phyloP scores from a whole-genome alignment of 2,113 vertebrate species.

The Girardinichthys multiradiatus region DNA sequence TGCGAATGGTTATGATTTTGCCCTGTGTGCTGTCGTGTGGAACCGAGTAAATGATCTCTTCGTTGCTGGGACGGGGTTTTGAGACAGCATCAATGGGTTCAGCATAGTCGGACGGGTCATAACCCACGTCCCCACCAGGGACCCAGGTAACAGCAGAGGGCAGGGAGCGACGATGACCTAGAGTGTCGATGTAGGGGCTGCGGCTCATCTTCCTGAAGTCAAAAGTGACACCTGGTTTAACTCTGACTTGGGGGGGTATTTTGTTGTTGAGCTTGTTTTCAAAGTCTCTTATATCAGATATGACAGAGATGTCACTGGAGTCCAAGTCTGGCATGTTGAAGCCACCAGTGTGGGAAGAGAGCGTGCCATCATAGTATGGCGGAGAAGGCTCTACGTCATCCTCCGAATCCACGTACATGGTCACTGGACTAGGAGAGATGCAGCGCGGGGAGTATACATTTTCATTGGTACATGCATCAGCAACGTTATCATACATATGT shows the following conservation, averaged over 20 bases:
- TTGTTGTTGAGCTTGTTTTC: conserved; percentile 94
- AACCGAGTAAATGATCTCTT: conserved; percentile 97
- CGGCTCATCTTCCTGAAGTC: conserved; percentile 88
- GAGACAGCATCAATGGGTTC: conserved; percentile 94
- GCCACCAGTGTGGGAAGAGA: conserved; percentile 84
- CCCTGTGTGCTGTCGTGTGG: conserved; percentile 98
- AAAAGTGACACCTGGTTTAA: conserved; percentile 91
- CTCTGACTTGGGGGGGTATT: conserved; percentile 87
- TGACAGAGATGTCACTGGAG: conserved; percentile 87
- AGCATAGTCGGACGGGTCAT: conserved; percentile 94
- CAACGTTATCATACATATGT: conserved; percentile 92
- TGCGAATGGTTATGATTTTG: conserved; percentile 97
- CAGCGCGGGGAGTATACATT: conserved; percentile 92
- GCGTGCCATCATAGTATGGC: conserved; percentile 83
- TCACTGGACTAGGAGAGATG: conserved; percentile 91
- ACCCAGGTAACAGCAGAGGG: conserved; percentile 88
- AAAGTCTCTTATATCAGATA: conserved; percentile 85
- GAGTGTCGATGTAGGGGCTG: conserved; percentile 84
- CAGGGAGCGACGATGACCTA: conserved; percentile 86
- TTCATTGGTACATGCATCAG: conserved; percentile 90
- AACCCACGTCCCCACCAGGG: conserved; percentile 84
- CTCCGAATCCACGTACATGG: conserved; percentile 91
- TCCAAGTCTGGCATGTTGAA: conserved; percentile 91
- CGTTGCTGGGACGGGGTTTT: conserved; percentile 89
- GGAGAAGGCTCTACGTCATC: conserved; percentile 89